A percentile compares a stretch with the other conserved stretches of the same genome.
phyloP scores from a whole-genome alignment of 2,888 invertebrate genomes.

The Spatulosminthurus flaviceps region DNA sequence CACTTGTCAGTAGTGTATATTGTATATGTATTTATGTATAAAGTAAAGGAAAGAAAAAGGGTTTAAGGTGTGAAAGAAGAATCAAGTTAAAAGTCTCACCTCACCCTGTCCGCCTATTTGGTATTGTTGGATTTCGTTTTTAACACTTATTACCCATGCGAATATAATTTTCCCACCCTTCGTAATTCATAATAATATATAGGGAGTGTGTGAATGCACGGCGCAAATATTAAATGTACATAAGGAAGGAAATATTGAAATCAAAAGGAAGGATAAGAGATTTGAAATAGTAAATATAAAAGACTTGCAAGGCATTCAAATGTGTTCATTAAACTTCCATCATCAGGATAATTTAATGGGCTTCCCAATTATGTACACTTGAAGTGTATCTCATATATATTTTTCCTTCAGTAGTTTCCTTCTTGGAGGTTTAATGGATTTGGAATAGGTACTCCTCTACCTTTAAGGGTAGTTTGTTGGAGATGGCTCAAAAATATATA shows the following conservation, averaged over 20 bases:
- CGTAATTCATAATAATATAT: neutral
- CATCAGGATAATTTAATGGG: conserved; percentile 13
- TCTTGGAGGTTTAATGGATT: neutral
- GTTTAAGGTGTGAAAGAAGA: conserved; percentile 30
- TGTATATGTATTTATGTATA: neutral
- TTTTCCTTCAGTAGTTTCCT: conserved; percentile 5
- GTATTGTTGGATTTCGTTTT: neutral
- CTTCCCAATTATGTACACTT: conserved; percentile 11
- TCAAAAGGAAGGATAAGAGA: neutral
- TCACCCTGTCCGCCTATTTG: neutral
- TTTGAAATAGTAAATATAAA: neutral
- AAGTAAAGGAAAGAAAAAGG: neutral
- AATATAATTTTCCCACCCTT: neutral
- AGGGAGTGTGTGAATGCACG: too few relatives aligned
- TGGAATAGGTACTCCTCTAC: neutral
- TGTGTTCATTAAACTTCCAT: conserved; percentile 38
- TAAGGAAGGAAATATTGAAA: neutral
- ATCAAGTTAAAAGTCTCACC: conserved; percentile 32
- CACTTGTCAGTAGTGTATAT: neutral
- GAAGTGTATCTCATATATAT: neutral
- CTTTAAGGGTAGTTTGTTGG: neutral
- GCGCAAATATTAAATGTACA: too few relatives aligned
- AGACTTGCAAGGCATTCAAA: conserved; percentile 29
- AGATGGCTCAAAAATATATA: neutral
- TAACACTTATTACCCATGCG: neutral